Evolutionary conservation across 2,888 invertebrate species (phyloP).

Genomic region (Cantharis rufa): DNA sequence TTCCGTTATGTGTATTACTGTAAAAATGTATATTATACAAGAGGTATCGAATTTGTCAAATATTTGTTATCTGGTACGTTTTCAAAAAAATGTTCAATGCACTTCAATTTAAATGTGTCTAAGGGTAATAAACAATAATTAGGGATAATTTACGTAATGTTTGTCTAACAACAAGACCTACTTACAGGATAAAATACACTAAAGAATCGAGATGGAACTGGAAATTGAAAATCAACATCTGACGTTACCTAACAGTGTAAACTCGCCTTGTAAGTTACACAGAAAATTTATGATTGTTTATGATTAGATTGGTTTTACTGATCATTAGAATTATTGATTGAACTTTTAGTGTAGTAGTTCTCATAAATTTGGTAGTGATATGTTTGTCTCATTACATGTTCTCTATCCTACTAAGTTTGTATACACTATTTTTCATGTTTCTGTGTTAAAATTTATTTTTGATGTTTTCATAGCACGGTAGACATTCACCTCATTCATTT

Average conservation of each 20-base stretch:
- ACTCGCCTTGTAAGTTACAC: constrained; percentile 8
- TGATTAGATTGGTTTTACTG: background rate
- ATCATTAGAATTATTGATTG: background rate
- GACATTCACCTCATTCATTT: background rate
- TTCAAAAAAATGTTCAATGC: background rate
- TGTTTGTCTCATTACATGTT: background rate
- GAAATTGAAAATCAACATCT: constrained; percentile 11
- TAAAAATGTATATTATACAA: background rate
- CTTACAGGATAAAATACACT: constrained; percentile 6
- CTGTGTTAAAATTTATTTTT: background rate
- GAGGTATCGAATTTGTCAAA: background rate
- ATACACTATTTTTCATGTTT: background rate
- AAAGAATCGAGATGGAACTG: constrained; percentile 10
- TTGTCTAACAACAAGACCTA: background rate
- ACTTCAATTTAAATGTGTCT: background rate
- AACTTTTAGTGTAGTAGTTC: background rate
- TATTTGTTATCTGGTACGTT: too few relatives aligned
- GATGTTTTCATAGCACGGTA: background rate
- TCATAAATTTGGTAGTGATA: background rate
- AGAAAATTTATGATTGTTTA: background rate
- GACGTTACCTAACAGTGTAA: constrained; percentile 9
- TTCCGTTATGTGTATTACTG: background rate
- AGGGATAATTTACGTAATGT: background rate
- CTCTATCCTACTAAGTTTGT: background rate
- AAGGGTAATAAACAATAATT: background rate